A percentile compares a stretch with the other conserved stretches of the same genome.
Evolutionary conservation across 2,113 vertebrate genomes (phyloP).

Genomic region (Alligator sinensis): DNA sequence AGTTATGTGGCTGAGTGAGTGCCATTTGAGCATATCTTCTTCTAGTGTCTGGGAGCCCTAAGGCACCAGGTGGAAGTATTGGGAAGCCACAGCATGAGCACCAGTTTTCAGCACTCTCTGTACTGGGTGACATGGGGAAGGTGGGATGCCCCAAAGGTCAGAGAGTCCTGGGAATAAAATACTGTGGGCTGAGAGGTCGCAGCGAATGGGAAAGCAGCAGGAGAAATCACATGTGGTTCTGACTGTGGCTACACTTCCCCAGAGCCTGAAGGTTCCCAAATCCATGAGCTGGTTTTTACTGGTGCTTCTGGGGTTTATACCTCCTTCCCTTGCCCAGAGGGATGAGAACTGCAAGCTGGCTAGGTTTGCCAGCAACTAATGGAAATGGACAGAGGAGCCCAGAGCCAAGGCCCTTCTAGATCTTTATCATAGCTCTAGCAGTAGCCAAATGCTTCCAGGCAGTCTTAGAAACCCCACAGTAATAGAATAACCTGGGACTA

Average conservation of each 20-base stretch:
- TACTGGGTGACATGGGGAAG: neutral
- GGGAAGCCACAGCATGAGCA: neutral
- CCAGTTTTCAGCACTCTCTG: neutral
- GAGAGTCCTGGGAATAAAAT: neutral
- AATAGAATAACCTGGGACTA: no score
- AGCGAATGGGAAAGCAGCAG: neutral
- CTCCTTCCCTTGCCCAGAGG: neutral
- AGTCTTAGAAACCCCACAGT: no score
- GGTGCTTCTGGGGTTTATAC: neutral
- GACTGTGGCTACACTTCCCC: neutral
- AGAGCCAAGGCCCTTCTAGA: no score
- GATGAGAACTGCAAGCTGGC: neutral
- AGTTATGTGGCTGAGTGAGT: no score
- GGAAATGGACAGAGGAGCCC: neutral
- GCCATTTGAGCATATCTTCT: no score
- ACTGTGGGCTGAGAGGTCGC: neutral
- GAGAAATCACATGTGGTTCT: neutral
- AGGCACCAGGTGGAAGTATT: neutral
- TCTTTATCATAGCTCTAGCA: no score
- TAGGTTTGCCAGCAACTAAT: neutral
- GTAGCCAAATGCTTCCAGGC: no score
- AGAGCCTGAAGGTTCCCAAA: neutral
- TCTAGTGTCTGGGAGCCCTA: neutral
- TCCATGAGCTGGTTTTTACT: neutral
- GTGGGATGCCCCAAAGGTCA: neutral